phyloP scores from a whole-genome alignment of 2,888 invertebrate species.

The Argyresthia goedartella region DNA sequence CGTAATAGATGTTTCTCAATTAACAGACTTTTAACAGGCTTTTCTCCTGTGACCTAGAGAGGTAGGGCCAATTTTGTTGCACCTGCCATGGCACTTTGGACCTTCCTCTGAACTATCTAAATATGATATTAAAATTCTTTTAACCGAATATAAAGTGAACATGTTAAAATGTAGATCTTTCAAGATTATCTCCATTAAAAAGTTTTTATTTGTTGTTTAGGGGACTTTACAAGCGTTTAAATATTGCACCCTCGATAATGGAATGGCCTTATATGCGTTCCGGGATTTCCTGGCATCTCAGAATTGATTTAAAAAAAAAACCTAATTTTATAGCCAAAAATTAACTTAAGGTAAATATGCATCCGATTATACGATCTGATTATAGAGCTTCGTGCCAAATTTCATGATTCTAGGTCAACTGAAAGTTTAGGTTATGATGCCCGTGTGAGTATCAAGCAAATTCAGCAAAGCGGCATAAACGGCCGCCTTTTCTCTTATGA shows the following conservation, averaged over 20 bases:
- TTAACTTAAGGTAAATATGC: too few species aligned
- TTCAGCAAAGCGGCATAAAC: too few species aligned
- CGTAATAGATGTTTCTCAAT: constrained; percentile 7
- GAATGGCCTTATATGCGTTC: constrained; percentile 10
- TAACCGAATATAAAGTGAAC: constrained; percentile 9
- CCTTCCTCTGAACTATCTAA: constrained; percentile 5
- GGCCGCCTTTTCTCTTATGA: too few species aligned
- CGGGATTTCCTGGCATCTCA: too few species aligned
- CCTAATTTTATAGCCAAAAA: too few species aligned
- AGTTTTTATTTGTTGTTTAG: constrained; percentile 7
- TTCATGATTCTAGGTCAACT: too few species aligned
- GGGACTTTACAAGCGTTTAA: constrained; percentile 7
- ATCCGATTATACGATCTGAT: too few species aligned
- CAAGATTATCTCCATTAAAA: constrained; percentile 9
- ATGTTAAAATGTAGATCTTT: constrained; percentile 10
- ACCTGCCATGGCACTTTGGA: constrained; percentile 7
- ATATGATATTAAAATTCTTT: constrained; percentile 3
- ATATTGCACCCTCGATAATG: constrained; percentile 10
- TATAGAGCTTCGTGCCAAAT: too few species aligned
- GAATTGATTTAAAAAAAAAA: too few species aligned
- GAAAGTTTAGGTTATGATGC: too few species aligned
- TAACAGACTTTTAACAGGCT: constrained; percentile 10
- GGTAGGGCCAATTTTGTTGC: constrained; percentile 11
- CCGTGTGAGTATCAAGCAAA: too few species aligned
- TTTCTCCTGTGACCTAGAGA: constrained; percentile 10